Base-by-base conservation (phyloP, 1,140 invertebrate species). In the Drosophila triauraria region DNA sequence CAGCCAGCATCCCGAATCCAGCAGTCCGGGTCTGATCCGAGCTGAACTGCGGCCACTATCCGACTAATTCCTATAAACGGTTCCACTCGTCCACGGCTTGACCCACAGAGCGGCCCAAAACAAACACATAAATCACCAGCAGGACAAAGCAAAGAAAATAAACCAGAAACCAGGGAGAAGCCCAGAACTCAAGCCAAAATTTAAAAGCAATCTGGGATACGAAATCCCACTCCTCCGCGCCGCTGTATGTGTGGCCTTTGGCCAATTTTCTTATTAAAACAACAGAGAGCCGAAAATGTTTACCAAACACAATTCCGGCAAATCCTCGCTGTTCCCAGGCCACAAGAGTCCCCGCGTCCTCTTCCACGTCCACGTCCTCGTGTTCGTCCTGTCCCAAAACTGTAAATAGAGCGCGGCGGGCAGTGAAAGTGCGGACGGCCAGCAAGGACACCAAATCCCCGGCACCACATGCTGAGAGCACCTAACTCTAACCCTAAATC, bases 201-300 rank as follows among this genome's bases (percentile, higher is more conserved):
- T 88, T 84, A 84, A 88, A 88, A 90, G 81, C 85, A 88, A 88
- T 88, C 85, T 88, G 77, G 47, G 43, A 74, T 47, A 43, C 58
- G 47, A 56, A 60, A 75, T 80, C 63, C 78, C 46, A 13, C 40
- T 61, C 50, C 20, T 25, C 43, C 8, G 27, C 63, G 27, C 62
- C 35, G 32, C 51, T 6, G 12, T 38, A 51, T 80, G 74, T 78
- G 80, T 88, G 84, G 85, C 84, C 84, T 81, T 84, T 90, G 85
- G 84, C 84, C 84, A 88, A 88, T 88, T 88, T 88, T 88, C 84
- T 88, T 88, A 88, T 88, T 88, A 88, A 88, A 88, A 88, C 80
- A 88, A 88, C 80, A 84, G 84, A 90, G 85, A 90, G 85, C 79
- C 84, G 80, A 84, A 71, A 90, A 84, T 88, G 84, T 88, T 88